These are phyloP conservation scores for Rhabdornis inornatus DNA, from an alignment of 2,113 vertebrate species.

Conservation along the genomic window DNA sequence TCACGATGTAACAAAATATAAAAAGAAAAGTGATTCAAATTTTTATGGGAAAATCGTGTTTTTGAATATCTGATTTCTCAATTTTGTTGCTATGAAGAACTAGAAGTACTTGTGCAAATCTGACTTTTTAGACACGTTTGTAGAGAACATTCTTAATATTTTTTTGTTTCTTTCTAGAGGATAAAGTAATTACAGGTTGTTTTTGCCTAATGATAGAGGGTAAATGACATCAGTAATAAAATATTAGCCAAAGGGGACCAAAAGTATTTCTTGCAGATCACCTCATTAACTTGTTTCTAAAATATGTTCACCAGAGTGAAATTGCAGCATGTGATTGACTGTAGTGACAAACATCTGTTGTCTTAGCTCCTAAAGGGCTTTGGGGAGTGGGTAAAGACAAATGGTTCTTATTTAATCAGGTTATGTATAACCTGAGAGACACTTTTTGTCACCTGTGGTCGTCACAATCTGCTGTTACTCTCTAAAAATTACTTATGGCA, in stretches of 20 bases:
- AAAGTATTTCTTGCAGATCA: slow-evolving; percentile 60
- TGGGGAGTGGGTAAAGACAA: slow-evolving; percentile 64
- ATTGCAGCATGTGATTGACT: slow-evolving; percentile 55
- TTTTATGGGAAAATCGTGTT: neutral
- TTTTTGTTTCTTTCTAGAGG: neutral
- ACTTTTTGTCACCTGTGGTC: slow-evolving; percentile 28
- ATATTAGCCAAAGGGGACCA: slow-evolving; percentile 75
- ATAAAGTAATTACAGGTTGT: slow-evolving; percentile 45
- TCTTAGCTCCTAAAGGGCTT: slow-evolving; percentile 72
- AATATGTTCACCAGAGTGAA: slow-evolving; percentile 52
- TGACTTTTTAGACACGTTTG: slow-evolving; percentile 3
- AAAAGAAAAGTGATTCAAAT: neutral
- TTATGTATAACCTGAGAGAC: slow-evolving; percentile 62
- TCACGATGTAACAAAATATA: neutral
- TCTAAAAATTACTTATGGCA: slow-evolving; percentile 49
- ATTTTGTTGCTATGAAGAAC: neutral
- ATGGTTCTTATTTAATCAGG: slow-evolving; percentile 53
- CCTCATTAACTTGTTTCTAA: slow-evolving; percentile 68
- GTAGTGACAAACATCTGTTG: slow-evolving; percentile 82
- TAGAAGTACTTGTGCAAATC: neutral
- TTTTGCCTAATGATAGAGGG: slow-evolving; percentile 72
- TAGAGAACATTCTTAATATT: neutral
- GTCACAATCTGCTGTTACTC: slow-evolving; percentile 14
- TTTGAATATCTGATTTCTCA: neutral
- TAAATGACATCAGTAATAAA: slow-evolving; percentile 74